These are phyloP conservation scores for Drosophila parthenogenetica DNA, from an alignment of 2,888 invertebrate genomes.

Conservation along the genomic window DNA sequence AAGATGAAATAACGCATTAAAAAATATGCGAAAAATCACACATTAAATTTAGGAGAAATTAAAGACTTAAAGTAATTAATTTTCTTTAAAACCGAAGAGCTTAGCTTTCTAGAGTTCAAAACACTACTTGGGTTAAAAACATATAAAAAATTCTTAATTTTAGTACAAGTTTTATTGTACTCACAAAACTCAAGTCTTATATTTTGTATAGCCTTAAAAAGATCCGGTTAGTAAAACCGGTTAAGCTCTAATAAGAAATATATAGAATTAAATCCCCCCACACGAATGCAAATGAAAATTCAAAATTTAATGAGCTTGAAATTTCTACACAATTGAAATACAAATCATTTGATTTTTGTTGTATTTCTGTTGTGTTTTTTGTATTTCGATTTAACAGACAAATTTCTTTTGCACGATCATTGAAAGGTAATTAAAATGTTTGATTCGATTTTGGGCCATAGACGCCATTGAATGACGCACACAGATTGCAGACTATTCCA, in stretches of 20 bases:
- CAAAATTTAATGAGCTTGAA: conserved; percentile 63
- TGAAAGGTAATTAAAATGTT: conserved; percentile 84
- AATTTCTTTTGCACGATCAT: conserved; percentile 82
- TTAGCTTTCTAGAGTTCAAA: not conserved
- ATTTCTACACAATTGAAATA: conserved; percentile 58
- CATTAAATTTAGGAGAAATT: conserved; percentile 15
- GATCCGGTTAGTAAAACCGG: conserved; percentile 12
- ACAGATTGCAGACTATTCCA: conserved; percentile 14
- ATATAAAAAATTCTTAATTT: too few relatives aligned
- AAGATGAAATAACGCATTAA: not conserved
- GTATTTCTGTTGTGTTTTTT: not conserved
- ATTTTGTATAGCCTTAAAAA: not conserved
- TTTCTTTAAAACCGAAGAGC: not conserved
- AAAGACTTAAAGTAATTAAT: not conserved
- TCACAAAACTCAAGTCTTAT: not conserved
- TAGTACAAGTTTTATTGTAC: not conserved
- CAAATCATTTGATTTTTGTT: conserved; percentile 39
- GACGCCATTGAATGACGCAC: conserved; percentile 65
- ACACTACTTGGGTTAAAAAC: too few relatives aligned
- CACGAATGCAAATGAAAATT: conserved; percentile 46
- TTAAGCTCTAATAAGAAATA: conserved; percentile 20
- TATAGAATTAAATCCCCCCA: conserved; percentile 20
- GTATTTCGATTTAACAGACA: conserved; percentile 40
- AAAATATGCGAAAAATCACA: conserved; percentile 12
- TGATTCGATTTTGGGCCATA: conserved; percentile 56